A percentile compares a stretch with the other conserved stretches of the same genome.
Evolutionary conservation across 2,113 vertebrate species (phyloP).

Genomic region (Sorex araneus): DNA sequence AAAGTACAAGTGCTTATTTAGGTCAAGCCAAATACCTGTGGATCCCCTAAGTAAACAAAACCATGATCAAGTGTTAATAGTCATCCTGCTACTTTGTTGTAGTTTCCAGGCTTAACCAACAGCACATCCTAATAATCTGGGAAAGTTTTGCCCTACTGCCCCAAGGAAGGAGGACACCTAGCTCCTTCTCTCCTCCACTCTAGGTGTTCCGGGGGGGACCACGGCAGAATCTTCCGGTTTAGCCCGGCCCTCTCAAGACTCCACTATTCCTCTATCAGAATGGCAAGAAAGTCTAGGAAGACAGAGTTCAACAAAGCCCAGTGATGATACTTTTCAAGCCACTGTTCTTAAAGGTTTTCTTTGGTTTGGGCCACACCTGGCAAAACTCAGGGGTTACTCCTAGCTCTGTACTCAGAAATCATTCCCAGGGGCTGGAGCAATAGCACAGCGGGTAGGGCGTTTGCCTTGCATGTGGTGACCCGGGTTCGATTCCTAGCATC

Average conservation of each 20-base stretch:
- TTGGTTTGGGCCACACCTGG: too few species aligned
- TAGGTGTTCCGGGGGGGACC: background rate
- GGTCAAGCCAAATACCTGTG: background rate
- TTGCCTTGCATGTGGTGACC: too few species aligned
- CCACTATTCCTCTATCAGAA: background rate
- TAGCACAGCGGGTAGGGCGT: too few species aligned
- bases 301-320: background rate
- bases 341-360: background rate
- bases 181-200: too few species aligned
- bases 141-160: too few species aligned
- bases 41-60: constrained; percentile 1
- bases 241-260: background rate
- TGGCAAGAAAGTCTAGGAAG: background rate
- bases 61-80: constrained; percentile 6
- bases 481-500: too few species aligned
- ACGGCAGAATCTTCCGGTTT: background rate
- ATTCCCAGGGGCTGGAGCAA: too few species aligned
- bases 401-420: too few species aligned
- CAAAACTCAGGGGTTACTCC: too few species aligned
- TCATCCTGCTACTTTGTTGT: background rate
- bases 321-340: background rate
- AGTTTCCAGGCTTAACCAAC: background rate
- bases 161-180: too few species aligned
- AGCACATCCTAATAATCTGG: too few species aligned
- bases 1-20: background rate